Evolutionary conservation across 2,797 vertebrate species (phyloP), one percentile per base, ranked within the genome.

Genomic region (Danio choprae): DNA sequence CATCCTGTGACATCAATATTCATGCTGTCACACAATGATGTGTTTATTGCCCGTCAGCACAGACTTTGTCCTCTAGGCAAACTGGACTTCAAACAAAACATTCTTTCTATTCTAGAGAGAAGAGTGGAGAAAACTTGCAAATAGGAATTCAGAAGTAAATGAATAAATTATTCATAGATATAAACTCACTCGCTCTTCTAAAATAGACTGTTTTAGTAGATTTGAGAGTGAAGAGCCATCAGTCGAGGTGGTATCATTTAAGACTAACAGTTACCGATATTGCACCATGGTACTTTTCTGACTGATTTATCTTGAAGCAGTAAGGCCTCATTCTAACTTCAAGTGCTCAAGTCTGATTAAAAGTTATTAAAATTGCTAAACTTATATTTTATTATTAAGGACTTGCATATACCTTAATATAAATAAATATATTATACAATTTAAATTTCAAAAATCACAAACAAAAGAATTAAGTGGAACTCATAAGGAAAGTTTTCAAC

Each of bases 31-130:
- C 20, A 68, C 75, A 77, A 68, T 58, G 53, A 22, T 13, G 22
- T 38, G 51, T 77, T 77, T 76, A 53, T 55, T 44, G 18, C 74
- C 60, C 18, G 29, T 29, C 48, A 76, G 60, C 74, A 53, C 4
- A 74, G 15, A 75, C 18, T 69, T 56, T 56, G 20, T 77, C 22
- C 51, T 56, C 20, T 36, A 56, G 48, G 50, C 56, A 15, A 20
- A 16, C 22, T 62, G 44, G 48, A 41, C 50, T n/a, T 41, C 29
- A 44, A 55, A 65, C 38, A 76, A 15, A 13, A 44, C 22, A 69
- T 69, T 38, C 6, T 51, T 69, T 69, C 48, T 48, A 72, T 58
- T 58, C 51, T 22, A 29, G 36, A 16, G 18, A 69, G 38, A 56
- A 43, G 7, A 72, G 15, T 10, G n/a, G 53, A 58, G 16, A 58